Base-by-base conservation (phyloP, 2,888 invertebrate species). In the Himalopsyche japonica region DNA sequence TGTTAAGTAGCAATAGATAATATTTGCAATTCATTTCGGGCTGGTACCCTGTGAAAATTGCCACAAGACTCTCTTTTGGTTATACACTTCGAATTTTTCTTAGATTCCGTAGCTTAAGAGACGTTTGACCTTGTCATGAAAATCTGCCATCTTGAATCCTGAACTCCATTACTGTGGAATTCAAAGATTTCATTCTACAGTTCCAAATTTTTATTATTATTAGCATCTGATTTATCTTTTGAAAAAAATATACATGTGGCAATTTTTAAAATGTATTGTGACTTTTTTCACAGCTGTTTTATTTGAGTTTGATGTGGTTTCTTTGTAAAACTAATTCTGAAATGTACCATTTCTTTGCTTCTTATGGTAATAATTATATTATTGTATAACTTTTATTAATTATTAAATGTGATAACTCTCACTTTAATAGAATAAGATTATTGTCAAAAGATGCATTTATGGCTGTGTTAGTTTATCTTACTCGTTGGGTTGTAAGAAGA, bases 391-490 rank as follows among this genome's bases (percentile, higher is more conserved):
- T 70, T 79, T 82, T 79, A 43, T 82, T 82, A 37, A 77, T 77
- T 77, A 77, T 77, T 70, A 70, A 70, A 70, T 77, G 77, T 77
- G 77, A 77, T 77, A 43, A 70, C 34, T 77, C 43, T 34, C 77
- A 77, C 77, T 77, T 77, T 77, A 77, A 77, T 77, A 70, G 70
- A 30, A 77, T 77, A 77, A 77, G 77, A 37, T 79, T n/a, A 47
- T 76, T 79, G 76, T 83, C 48, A 70, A 84, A 84, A 84, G 84
- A 84, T 84, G 84, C 84, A 84, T 84, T 84, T 81, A 79, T 84
- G 84, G 81, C 76, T 81, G 47, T 47, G 48, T 76, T 80, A 64
- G 57, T 83, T 83, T 83, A 32, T 82, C 43, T 76, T 76, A 37
- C 43, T 77, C 37, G n/a, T 77, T 37, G 77, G 34, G 77, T 77